phyloP scores from a whole-genome alignment of 2,797 vertebrate species.

The Limosa lapponica region DNA sequence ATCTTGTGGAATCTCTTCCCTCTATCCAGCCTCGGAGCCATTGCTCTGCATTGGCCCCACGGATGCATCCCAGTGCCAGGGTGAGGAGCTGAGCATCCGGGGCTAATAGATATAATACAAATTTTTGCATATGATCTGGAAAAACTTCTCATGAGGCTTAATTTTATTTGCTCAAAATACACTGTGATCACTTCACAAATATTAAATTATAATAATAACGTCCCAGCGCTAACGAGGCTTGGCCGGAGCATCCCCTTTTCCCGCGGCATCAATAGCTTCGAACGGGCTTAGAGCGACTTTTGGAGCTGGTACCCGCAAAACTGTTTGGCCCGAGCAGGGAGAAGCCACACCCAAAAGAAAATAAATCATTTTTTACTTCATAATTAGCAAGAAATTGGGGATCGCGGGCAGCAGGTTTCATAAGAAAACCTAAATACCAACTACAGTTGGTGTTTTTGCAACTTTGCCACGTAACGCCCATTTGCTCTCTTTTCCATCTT shows the following conservation, averaged over 20 bases:
- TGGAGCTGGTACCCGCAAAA: neutral
- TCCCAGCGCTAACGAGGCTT: fast-evolving
- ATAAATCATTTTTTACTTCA: neutral
- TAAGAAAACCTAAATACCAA: neutral
- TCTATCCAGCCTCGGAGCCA: neutral
- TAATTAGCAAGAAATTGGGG: neutral
- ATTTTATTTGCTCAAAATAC: neutral
- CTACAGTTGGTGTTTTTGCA: neutral
- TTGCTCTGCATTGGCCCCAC: fast-evolving
- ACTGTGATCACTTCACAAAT: neutral
- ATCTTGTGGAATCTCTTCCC: neutral
- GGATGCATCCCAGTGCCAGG: fast-evolving
- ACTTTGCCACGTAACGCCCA: fast-evolving
- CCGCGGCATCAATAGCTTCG: fast-evolving
- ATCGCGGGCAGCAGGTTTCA: neutral
- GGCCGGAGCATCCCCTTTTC: neutral
- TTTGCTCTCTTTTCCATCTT: neutral
- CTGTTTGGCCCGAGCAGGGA: neutral
- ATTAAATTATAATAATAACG: neutral
- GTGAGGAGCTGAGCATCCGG: neutral
- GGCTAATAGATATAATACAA: fast-evolving
- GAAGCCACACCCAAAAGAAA: neutral
- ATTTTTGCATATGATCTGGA: neutral
- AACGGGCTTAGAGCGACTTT: neutral
- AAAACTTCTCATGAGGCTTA: neutral